A percentile compares a stretch with the other conserved stretches of the same genome.
phyloP scores from a whole-genome alignment of 1,140 invertebrate species.

The Temnothorax longispinosus region DNA sequence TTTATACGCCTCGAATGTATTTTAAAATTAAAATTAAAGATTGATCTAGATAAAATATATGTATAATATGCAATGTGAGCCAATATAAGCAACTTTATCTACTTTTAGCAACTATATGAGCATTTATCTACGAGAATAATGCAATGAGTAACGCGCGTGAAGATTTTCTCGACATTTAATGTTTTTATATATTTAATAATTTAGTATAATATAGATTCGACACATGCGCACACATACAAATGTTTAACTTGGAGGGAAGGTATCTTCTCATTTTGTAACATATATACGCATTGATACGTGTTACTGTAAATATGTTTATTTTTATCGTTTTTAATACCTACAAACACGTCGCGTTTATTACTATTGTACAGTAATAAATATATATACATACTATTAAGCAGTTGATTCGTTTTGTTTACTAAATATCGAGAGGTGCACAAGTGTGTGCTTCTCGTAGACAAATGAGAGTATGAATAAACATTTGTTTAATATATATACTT shows the following conservation, averaged over 20 bases:
- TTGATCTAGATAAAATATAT: neutral
- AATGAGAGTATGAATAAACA: slow-evolving; percentile 34
- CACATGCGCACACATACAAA: neutral
- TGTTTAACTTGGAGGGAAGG: neutral
- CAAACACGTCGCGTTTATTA: neutral
- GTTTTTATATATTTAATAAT: too few relatives aligned
- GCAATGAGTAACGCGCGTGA: neutral
- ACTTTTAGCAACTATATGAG: neutral
- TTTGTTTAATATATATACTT: neutral
- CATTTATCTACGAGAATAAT: neutral
- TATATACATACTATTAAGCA: slow-evolving; percentile 19
- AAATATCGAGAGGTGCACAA: neutral
- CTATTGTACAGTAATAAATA: slow-evolving; percentile 43
- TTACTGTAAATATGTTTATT: slow-evolving; percentile 34
- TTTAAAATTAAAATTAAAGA: neutral
- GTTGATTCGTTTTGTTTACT: slow-evolving; percentile 24
- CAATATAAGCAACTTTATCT: too few relatives aligned
- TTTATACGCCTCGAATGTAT: neutral
- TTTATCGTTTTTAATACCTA: slow-evolving; percentile 20
- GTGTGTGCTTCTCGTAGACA: neutral
- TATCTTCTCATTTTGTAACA: slow-evolving; percentile 30
- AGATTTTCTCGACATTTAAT: neutral
- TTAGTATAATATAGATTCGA: neutral
- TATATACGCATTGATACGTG: neutral
- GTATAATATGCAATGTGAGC: neutral